Conservation (phyloP, 2,888 invertebrate species). For the Itoplectis maculator region DNA sequence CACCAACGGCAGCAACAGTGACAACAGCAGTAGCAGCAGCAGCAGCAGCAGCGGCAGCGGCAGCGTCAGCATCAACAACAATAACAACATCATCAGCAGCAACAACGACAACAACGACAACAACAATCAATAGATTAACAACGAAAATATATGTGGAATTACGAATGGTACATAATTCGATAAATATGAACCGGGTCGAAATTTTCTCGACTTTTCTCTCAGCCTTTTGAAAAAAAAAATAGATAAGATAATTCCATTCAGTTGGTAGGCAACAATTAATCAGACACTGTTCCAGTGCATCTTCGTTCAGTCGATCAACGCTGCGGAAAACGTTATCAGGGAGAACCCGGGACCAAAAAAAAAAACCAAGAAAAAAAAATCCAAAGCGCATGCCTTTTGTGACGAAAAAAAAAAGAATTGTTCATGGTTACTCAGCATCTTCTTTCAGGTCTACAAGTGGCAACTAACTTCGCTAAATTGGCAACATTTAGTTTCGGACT, state of each 20-base stretch:
- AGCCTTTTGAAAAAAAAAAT: background rate
- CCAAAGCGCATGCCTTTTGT: constrained; percentile 21
- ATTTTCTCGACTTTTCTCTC: background rate
- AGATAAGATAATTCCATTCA: background rate
- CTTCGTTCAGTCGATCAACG: background rate
- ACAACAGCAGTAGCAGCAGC: constrained; percentile 56
- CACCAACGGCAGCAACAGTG: constrained; percentile 60
- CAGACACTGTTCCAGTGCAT: background rate
- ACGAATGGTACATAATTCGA: background rate
- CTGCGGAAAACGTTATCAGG: constrained; percentile 2
- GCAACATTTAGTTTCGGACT: constrained; percentile 28
- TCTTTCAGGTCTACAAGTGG: constrained; percentile 1
- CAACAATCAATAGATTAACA: constrained; percentile 44
- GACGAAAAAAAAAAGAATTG: too few relatives aligned
- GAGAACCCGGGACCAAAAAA: background rate
- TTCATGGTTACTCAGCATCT: background rate
- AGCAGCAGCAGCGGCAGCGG: constrained; percentile 62
- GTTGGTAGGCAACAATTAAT: background rate
- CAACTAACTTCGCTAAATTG: constrained; percentile 15
- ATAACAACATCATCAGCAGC: constrained; percentile 60
- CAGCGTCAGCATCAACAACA: constrained; percentile 57
- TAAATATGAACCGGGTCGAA: background rate
- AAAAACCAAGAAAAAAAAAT: constrained; percentile 5
- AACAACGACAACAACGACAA: constrained; percentile 55
- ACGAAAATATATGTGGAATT: constrained; percentile 24